Evolutionary conservation across 2,113 vertebrate genomes (phyloP), one percentile per base, ranked within the genome.

Genomic region (Myocastor coypus): DNA sequence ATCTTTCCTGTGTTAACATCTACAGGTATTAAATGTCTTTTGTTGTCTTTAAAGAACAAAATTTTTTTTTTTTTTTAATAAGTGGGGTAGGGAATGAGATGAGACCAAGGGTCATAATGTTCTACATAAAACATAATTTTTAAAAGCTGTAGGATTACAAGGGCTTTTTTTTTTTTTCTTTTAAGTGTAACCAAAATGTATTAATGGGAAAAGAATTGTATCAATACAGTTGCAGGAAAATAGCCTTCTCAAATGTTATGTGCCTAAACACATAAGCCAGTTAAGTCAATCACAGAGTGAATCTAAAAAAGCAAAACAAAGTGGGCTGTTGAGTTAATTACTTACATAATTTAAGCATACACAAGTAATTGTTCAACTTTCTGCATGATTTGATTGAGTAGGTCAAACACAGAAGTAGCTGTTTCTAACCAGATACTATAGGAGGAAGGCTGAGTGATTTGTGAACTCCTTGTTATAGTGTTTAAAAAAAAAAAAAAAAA

Each of bases 281-380:
- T 80, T 92, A 94, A 92, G 30, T 86, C 85, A 91, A 50, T n/a
- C 40, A 73, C 10, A 7, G 5, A 10, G 28, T 73, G 11, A 22
- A 42, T 91, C 68, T 88, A 84, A 69, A 93, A 87, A 93, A 95
- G 85, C 95, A 96, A 93, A 97, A 68, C n/a, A n/a, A 83, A 89
- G 89, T 83, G 19, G 73, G 32, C 87, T 91, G n/a, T 84, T 94
- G 91, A 80, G 50, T 89, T 84, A 55, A 97, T 83, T 96, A 68
- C 71, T 97, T 89, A 73, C 10, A 42, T 92, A 96, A 93, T 77
- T 89, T 92, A 64, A 93, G 81, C 81, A 96, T 95, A 94, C 37
- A 63, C 34, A 88, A 26, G 8, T 64, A 87, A 95, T 57, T 92
- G 88, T 63, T 89, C 85, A 87, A 28, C 97, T 87, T 94, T 93